Conservation (phyloP, 1,140 invertebrate genomes). For the Drosophila pseudoobscura region DNA sequence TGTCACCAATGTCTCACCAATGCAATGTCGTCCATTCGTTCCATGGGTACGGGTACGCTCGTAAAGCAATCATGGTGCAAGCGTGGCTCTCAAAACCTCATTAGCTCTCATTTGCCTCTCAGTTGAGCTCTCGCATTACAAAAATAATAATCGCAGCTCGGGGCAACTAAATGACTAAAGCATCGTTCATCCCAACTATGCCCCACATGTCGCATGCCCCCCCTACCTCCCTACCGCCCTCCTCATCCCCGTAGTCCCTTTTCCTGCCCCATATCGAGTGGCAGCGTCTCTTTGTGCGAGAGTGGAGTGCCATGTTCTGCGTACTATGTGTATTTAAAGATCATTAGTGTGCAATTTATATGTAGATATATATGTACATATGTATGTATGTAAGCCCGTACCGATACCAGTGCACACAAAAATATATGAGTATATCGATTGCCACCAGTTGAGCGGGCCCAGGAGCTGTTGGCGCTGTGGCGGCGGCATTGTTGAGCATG, state of each 20-base stretch:
- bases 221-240: slow-evolving; percentile 5
- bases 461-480: slow-evolving; percentile 39
- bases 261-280: slow-evolving; percentile 12
- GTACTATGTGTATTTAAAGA: slow-evolving; percentile 75
- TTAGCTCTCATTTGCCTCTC: slow-evolving; percentile 36
- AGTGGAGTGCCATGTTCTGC: slow-evolving; percentile 28
- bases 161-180: slow-evolving; percentile 33
- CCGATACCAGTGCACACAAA: no score
- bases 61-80: not conserved
- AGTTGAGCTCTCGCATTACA: slow-evolving; percentile 29
- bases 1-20: no score
- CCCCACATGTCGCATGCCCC: slow-evolving; percentile 5
- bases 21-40: not conserved
- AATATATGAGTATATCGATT: slow-evolving; percentile 53
- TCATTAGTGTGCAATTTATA: slow-evolving; percentile 75
- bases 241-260: slow-evolving; percentile 2
- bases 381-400: slow-evolving; percentile 3
- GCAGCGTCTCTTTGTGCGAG: slow-evolving; percentile 10
- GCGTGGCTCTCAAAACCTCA: slow-evolving; percentile 17
- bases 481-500: slow-evolving; percentile 71
- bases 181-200: slow-evolving; percentile 13
- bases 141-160: slow-evolving; percentile 11
- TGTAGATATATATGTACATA: slow-evolving; percentile 35
- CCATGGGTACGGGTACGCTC: not conserved
- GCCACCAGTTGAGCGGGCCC: slow-evolving; percentile 68